Evolutionary conservation across 1,140 invertebrate species (phyloP).

Genomic region (Drosophila bifasciata): DNA sequence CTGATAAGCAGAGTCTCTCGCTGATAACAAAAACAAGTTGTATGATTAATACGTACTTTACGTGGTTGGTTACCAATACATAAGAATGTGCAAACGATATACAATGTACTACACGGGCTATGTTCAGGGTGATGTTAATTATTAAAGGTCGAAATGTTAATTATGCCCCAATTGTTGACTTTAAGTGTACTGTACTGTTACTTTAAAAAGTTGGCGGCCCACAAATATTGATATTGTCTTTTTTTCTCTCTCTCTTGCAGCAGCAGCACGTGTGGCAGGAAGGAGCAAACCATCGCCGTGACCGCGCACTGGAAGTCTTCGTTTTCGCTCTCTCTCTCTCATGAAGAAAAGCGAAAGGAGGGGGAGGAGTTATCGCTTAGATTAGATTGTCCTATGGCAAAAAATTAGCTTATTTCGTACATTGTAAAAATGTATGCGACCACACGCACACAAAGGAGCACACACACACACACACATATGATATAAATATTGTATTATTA

Average conservation of each 20-base stretch:
- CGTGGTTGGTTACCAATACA: slow-evolving; percentile 5
- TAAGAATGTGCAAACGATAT: background rate
- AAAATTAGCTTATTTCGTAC: slow-evolving; percentile 47
- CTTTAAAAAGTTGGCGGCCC: slow-evolving; percentile 3
- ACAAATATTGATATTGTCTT: slow-evolving; percentile 15
- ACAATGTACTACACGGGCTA: slow-evolving; percentile 4
- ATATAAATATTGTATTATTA: slow-evolving; percentile 69
- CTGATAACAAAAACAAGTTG: slow-evolving; percentile 61
- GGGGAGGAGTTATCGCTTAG: slow-evolving; percentile 44
- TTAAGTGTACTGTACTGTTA: slow-evolving; percentile 1
- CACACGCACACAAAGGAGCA: slow-evolving; percentile 31
- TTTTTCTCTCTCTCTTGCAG: slow-evolving; percentile 40
- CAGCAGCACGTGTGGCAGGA: slow-evolving; percentile 7
- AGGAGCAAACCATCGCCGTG: slow-evolving; percentile 7
- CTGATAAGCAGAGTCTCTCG: slow-evolving; percentile 46
- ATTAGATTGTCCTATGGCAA: slow-evolving; percentile 50
- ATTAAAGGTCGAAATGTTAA: slow-evolving; percentile 71
- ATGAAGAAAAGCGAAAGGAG: slow-evolving; percentile 2
- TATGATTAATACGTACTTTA: slow-evolving; percentile 47
- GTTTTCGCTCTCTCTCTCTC: background rate
- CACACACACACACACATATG: slow-evolving; percentile 43
- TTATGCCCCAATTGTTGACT: slow-evolving; percentile 48
- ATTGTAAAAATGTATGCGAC: slow-evolving; percentile 35
- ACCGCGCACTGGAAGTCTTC: too few species aligned
- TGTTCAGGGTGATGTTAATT: slow-evolving; percentile 51